phyloP scores from a whole-genome alignment of 2,113 vertebrate genomes.

The Phyllostomus discolor region DNA sequence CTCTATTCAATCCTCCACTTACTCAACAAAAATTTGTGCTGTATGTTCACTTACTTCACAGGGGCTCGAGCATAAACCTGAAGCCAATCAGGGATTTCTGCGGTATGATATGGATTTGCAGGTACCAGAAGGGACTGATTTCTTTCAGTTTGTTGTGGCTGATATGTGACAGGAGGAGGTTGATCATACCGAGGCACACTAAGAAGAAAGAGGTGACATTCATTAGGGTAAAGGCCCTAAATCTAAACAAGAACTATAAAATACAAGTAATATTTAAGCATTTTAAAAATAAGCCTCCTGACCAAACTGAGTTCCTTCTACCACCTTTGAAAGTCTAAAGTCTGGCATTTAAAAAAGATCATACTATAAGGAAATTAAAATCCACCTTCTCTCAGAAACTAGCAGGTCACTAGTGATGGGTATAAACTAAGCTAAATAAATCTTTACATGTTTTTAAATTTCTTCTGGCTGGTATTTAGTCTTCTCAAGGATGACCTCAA shows the following conservation, averaged over 20 bases:
- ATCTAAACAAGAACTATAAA: constrained; percentile 18
- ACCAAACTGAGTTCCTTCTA: not conserved
- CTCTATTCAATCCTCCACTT: not conserved
- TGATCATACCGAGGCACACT: constrained; percentile 98
- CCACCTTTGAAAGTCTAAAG: not conserved
- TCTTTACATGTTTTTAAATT: not conserved
- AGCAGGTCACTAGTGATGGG: not conserved
- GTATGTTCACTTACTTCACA: constrained; percentile 87
- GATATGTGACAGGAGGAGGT: constrained; percentile 93
- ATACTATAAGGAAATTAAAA: constrained; percentile 11
- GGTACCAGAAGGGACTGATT: constrained; percentile 95
- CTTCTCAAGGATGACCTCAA: constrained; percentile 29
- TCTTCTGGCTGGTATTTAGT: constrained; percentile 6
- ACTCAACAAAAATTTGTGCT: not conserved
- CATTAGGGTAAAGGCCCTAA: constrained; percentile 2
- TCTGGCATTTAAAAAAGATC: not conserved
- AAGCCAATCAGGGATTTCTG: constrained; percentile 98
- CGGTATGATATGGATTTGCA: constrained; percentile 97
- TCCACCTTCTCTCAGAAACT: not conserved
- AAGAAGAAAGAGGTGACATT: constrained; percentile 25
- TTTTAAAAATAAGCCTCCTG: not conserved
- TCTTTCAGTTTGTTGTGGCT: constrained; percentile 89
- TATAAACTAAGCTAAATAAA: constrained; percentile 23
- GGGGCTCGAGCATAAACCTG: constrained; percentile 98
- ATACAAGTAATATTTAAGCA: not conserved